Conservation (phyloP, 2,888 invertebrate genomes). For the Cetonia aurata region DNA sequence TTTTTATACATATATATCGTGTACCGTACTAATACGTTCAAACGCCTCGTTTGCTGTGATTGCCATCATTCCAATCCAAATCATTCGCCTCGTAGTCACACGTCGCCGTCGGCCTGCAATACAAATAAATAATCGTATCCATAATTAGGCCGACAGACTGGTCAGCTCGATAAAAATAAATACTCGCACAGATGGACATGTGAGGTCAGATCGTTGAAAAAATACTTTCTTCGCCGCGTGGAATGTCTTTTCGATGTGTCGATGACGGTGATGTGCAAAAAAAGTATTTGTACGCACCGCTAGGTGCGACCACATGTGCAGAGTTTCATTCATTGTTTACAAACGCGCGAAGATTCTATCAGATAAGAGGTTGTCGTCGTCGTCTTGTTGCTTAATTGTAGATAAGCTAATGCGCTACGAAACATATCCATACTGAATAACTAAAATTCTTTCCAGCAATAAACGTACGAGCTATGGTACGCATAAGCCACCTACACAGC, state of each 20-base stretch:
- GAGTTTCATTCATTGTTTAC: no score
- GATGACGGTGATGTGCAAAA: neutral
- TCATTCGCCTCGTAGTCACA: conserved; percentile 16
- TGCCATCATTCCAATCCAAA: neutral
- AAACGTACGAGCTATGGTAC: no score
- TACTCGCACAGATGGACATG: conserved; percentile 23
- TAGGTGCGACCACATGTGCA: neutral
- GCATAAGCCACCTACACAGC: no score
- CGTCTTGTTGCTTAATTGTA: no score
- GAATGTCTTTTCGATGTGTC: conserved; percentile 1
- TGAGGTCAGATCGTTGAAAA: conserved; percentile 32
- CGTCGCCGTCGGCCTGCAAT: conserved; percentile 30
- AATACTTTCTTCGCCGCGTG: conserved; percentile 20
- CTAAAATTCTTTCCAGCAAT: no score
- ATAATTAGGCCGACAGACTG: conserved; percentile 35
- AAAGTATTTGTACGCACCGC: neutral
- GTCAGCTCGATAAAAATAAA: conserved; percentile 29
- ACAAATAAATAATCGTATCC: conserved; percentile 37
- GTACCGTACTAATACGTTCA: neutral
- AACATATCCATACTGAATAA: no score
- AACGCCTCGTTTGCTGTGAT: neutral
- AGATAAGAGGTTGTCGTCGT: no score
- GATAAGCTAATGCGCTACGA: no score
- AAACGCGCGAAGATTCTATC: no score
- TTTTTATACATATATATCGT: neutral